Conservation (phyloP, 2,113 vertebrate species). For the Gallinago jamesoni region DNA sequence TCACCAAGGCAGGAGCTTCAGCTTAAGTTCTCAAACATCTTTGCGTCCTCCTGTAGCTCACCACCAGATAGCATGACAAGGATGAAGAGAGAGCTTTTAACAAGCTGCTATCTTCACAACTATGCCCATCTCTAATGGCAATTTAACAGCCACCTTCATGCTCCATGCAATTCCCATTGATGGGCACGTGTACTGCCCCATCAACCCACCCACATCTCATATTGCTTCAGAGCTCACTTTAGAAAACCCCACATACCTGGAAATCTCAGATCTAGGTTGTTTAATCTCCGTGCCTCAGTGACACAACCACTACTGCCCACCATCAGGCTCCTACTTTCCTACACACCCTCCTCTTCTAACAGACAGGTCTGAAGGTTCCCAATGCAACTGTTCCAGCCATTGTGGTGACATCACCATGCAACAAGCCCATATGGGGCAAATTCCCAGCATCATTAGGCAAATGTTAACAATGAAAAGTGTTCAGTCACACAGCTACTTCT, state of each 20-base stretch:
- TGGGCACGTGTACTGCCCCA: neutral
- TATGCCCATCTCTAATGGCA: neutral
- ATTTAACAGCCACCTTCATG: neutral
- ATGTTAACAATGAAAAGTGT: neutral
- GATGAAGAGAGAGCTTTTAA: neutral
- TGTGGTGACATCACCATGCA: neutral
- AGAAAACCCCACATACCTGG: neutral
- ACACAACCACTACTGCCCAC: neutral
- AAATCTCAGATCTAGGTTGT: too few relatives aligned
- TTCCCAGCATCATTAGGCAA: neutral
- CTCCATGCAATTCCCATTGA: neutral
- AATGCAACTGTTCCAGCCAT: neutral
- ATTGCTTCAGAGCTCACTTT: neutral
- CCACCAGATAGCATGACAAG: neutral
- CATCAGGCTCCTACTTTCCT: neutral
- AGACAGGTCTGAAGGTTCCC: neutral
- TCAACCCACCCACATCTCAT: neutral
- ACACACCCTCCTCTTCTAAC: neutral
- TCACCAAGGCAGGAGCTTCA: neutral
- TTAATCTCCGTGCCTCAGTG: neutral
- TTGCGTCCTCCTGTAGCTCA: neutral
- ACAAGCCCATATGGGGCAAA: accelerated
- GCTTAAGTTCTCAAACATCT: neutral
- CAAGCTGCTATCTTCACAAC: neutral
- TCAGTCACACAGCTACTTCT: neutral